These are phyloP conservation scores for Valencia hispanica DNA, from an alignment of 2,797 vertebrate genomes.

Conservation along the genomic window DNA sequence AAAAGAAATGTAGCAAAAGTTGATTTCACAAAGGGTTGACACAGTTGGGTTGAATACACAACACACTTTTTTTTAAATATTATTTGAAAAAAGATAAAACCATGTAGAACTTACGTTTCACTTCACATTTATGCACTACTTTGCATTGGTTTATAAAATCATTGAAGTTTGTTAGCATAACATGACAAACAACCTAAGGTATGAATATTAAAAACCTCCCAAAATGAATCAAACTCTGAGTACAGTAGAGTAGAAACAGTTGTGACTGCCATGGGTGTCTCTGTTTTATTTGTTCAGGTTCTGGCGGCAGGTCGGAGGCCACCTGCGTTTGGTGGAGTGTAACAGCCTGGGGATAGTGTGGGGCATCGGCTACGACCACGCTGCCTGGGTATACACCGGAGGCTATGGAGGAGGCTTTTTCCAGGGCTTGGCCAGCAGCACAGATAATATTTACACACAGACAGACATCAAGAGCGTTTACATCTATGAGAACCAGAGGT, in stretches of 20 bases:
- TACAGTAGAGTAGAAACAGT: not conserved
- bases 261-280: not conserved
- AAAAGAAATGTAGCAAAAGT: not conserved
- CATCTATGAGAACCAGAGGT: conserved; percentile 98
- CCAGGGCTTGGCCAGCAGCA: conserved; percentile 90
- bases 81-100: not conserved
- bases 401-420: conserved; percentile 92
- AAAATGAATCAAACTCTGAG: not conserved
- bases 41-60: no score
- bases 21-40: no score
- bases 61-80: not conserved
- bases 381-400: conserved; percentile 90
- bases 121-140: not conserved
- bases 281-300: conserved; percentile 84
- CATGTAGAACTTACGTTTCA: not conserved
- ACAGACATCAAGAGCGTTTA: conserved; percentile 91
- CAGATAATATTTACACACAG: conserved; percentile 90
- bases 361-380: conserved; percentile 94
- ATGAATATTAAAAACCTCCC: not conserved
- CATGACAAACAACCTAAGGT: not conserved
- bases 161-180: not conserved
- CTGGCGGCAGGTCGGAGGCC: conserved; percentile 96
- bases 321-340: conserved; percentile 89
- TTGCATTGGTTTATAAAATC: not conserved
- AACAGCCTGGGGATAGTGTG: conserved; percentile 90